A percentile compares a stretch with the other conserved stretches of the same genome.
phyloP scores from a whole-genome alignment of 1,140 invertebrate species.

The Bombus difficillimus region DNA sequence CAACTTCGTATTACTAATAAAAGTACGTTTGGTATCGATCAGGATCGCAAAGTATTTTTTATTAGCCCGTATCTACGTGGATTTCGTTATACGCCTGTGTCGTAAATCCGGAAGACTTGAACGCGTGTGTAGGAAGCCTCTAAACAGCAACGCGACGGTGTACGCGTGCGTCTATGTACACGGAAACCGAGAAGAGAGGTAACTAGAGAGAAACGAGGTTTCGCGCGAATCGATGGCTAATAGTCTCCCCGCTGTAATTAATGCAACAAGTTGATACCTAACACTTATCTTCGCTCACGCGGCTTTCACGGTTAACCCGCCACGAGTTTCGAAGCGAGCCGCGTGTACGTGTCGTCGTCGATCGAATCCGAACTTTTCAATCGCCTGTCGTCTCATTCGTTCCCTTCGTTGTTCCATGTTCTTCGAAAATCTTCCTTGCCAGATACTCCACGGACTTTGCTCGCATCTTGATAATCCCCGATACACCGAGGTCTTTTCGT shows the following conservation, averaged over 20 bases:
- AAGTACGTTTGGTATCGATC: no score
- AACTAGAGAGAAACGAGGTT: constrained; percentile 75
- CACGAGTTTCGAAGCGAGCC: constrained; percentile 59
- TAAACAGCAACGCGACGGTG: constrained; percentile 22
- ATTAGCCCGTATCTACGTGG: not conserved
- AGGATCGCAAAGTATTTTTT: not conserved
- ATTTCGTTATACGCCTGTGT: constrained; percentile 1
- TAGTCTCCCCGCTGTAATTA: constrained; percentile 81
- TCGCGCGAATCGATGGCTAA: constrained; percentile 81
- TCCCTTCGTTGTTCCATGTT: not conserved
- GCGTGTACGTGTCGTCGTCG: constrained; percentile 26
- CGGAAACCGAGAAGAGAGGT: constrained; percentile 69
- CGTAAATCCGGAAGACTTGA: constrained; percentile 45
- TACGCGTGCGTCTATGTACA: constrained; percentile 48
- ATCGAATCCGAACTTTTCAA: constrained; percentile 30
- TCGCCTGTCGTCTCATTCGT: not conserved
- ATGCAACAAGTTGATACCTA: constrained; percentile 83
- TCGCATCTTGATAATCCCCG: not conserved
- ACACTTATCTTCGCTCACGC: constrained; percentile 77
- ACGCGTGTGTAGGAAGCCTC: constrained; percentile 27
- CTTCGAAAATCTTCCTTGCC: not conserved
- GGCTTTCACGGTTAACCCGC: constrained; percentile 70
- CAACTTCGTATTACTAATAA: no score
- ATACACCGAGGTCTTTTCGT: not conserved
- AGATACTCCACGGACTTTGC: not conserved